These are phyloP conservation scores for Pseudobourletiella spinata DNA, from an alignment of 1,140 invertebrate species.

Conservation along the genomic window DNA sequence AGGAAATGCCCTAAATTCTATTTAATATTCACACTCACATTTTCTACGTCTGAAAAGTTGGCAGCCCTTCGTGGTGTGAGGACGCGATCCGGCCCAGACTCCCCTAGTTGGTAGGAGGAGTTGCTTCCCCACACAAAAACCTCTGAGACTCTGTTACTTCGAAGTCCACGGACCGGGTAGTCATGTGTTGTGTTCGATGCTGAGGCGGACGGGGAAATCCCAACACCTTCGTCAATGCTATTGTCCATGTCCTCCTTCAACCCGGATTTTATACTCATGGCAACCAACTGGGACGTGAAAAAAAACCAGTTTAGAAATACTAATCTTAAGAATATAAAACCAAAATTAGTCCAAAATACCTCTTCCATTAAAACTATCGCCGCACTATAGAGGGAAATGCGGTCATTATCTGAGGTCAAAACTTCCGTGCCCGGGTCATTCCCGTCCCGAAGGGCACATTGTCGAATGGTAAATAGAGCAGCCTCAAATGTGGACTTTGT, in stretches of 20 bases:
- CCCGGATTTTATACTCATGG: constrained; percentile 7
- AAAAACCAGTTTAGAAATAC: too few species aligned
- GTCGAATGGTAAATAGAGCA: constrained; percentile 18
- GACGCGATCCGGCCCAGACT: constrained; percentile 53
- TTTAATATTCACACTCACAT: too few species aligned
- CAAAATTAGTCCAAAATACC: too few species aligned
- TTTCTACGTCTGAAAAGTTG: constrained; percentile 50
- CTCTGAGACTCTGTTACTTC: neutral
- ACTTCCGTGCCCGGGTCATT: constrained; percentile 3
- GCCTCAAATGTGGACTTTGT: constrained; percentile 28
- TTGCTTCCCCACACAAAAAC: constrained; percentile 54
- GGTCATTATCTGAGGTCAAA: neutral
- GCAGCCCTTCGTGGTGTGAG: constrained; percentile 50
- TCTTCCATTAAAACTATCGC: constrained; percentile 49
- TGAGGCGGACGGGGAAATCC: neutral
- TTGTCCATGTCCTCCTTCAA: neutral
- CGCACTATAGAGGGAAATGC: constrained; percentile 46
- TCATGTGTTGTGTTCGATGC: neutral
- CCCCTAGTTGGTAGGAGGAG: constrained; percentile 53
- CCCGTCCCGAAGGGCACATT: constrained; percentile 5
- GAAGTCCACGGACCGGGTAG: neutral
- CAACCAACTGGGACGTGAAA: constrained; percentile 16
- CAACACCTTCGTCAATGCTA: neutral
- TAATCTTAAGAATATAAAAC: too few species aligned
- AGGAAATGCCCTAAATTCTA: too few species aligned